Evolutionary conservation across 1,140 invertebrate species (phyloP), one percentile per base, ranked within the genome.

Genomic region (Drosophila subobscura): DNA sequence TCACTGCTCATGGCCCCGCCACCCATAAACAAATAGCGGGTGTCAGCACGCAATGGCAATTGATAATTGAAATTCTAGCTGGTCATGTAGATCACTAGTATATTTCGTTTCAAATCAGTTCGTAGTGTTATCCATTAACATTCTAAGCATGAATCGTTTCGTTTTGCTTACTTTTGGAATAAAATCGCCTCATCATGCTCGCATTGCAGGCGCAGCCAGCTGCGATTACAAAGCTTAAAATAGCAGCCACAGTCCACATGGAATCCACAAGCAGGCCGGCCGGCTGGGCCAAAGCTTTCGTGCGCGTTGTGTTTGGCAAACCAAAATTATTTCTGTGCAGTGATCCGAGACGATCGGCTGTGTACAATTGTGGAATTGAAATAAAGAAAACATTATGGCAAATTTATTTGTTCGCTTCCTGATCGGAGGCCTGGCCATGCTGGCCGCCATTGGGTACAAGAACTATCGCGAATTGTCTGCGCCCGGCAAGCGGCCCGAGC

Each of bases 401-500:
- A 51, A 51, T 37, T 55, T 71, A 7, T 53, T 58, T 14, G 51
- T 72, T 23, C 76, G 85, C 22, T 59, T 89, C 6, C 12, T 84
- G 14, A 45, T 89, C 50, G 84, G 49, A 27, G 84, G 22, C n/a
- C 5, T 89, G 22, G 41, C 73, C 33, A 29, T 79, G 7, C 10
- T 77, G 10, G 22, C 66, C 5, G 79, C 74, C 6, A 25, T 90
- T 0, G 63, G 71, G 12, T 80, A 70, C 14, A 84, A 90, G 4
- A 89, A 85, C 50, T 90, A 88, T 29, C 65, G 66, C 1, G 79
- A 90, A 8, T 40, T 90, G 2, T 23, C 68, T 2, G 55, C 52
- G 12, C 81, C 89, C 4, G 72, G 79, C 23, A 76, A 79, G 49
- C 54, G 64, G 4, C 89, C 89, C 8, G 65, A 89, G 50, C 66